phyloP scores from a whole-genome alignment of 2,888 invertebrate species.

The Eupithecia subfuscata region DNA sequence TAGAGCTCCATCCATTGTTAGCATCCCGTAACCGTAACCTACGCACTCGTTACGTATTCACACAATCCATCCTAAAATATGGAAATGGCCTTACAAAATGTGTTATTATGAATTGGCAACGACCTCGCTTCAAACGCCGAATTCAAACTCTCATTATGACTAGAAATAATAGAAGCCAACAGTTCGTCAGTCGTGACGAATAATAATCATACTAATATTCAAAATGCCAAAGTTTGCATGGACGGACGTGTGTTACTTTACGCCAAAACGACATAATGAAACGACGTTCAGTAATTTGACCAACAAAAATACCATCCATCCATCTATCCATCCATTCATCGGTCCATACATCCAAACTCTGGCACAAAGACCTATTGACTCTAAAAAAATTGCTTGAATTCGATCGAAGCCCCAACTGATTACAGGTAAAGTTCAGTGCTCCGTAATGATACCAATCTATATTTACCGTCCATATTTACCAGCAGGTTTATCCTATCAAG shows the following conservation, averaged over 20 bases:
- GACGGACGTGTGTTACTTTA: not conserved
- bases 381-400: too few species aligned
- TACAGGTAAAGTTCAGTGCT: too few species aligned
- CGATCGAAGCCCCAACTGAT: too few species aligned
- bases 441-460: too few species aligned
- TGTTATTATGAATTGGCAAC: slow-evolving; percentile 42
- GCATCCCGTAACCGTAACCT: slow-evolving; percentile 18
- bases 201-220: not conserved
- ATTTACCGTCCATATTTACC: too few species aligned
- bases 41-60: slow-evolving; percentile 16
- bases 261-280: not conserved
- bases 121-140: slow-evolving; percentile 41
- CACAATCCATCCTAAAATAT: slow-evolving; percentile 36
- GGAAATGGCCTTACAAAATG: slow-evolving; percentile 37
- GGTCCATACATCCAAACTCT: too few species aligned
- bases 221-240: not conserved
- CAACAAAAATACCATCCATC: too few species aligned
- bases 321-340: too few species aligned
- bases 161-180: not conserved
- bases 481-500: too few species aligned
- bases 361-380: too few species aligned
- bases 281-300: too few species aligned
- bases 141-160: slow-evolving; percentile 38
- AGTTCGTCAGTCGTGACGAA: not conserved
- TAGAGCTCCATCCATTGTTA: slow-evolving; percentile 3